phyloP scores from a whole-genome alignment of 2,888 invertebrate species.

The Xanthia togata region DNA sequence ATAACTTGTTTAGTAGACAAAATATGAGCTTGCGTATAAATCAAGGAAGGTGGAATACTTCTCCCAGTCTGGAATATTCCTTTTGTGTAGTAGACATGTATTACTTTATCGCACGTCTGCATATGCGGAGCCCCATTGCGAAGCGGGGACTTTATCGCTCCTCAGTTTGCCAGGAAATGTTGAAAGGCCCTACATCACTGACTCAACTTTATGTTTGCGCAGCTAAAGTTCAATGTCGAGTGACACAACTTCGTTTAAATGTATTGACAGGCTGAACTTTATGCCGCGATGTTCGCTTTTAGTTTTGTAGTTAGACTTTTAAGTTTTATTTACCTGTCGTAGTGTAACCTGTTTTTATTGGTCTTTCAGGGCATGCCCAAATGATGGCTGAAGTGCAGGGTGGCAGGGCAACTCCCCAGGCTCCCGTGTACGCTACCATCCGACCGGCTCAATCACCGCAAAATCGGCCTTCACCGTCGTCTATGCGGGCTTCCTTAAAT shows the following conservation, averaged over 20 bases:
- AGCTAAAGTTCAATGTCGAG: slow-evolving; percentile 64
- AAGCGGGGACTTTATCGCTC: slow-evolving; percentile 76
- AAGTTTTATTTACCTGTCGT: slow-evolving; percentile 52
- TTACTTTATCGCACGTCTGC: slow-evolving; percentile 78
- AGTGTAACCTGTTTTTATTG: slow-evolving; percentile 54
- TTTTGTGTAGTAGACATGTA: slow-evolving; percentile 73
- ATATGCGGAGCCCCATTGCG: slow-evolving; percentile 73
- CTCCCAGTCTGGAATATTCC: slow-evolving; percentile 73
- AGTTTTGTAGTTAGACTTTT: slow-evolving; percentile 54
- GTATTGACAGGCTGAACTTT: slow-evolving; percentile 60
- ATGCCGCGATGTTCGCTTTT: slow-evolving; percentile 62
- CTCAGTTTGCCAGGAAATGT: slow-evolving; percentile 74
- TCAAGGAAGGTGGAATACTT: slow-evolving; percentile 68
- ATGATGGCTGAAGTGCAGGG: slow-evolving; percentile 81
- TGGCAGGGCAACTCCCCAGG: slow-evolving; percentile 82
- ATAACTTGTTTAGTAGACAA: slow-evolving; percentile 62
- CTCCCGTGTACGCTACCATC: slow-evolving; percentile 87
- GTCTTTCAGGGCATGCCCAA: slow-evolving; percentile 87
- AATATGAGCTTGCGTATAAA: slow-evolving; percentile 68
- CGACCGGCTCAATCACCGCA: slow-evolving; percentile 80
- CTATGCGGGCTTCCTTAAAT: slow-evolving; percentile 78
- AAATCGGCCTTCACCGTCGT: slow-evolving; percentile 74
- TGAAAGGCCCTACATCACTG: slow-evolving; percentile 66
- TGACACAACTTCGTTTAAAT: slow-evolving; percentile 52
- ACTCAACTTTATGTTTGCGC: slow-evolving; percentile 64